Evolutionary conservation across 2,113 vertebrate genomes (phyloP), one percentile per base, ranked within the genome.

Genomic region (Cromileptes altivelis): DNA sequence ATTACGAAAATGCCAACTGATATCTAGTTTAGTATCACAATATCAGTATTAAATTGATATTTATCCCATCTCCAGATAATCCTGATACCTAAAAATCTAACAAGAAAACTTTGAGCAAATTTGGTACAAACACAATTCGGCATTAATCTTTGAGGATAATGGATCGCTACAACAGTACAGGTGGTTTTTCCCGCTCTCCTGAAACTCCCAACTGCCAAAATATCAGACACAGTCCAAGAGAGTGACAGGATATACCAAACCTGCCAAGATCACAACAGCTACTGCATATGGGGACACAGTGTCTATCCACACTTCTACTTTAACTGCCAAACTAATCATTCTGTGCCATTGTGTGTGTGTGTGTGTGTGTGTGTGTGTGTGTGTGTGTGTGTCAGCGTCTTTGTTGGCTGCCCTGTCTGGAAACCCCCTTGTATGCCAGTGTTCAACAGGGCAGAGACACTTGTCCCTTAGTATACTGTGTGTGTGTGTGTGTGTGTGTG

Each of bases 221-320:
- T 62, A 78, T 75, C 37, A 78, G 45, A 75, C n/a, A 57, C n/a
- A 40, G 45, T 78, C 82, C 85, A 86, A 77, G 56, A 77, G 45
- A 80, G 60, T 71, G 86, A 90, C 25, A 69, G 75, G 70, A 80
- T 68, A 10, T 17, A 75, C 21, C 37, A 40, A n/a, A 82, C 37
- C 56, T 72, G 85, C 84, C 88, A 89, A 82, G 37, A 85, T 45
- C 60, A 86, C 75, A 89, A 87, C 88, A 62, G 75, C 70, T 65
- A 75, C 53, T 85, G 70, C 84, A 92, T 85, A 88, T 88, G 86
- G 85, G 85, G 63, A 83, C 78, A 70, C 71, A 30, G 70, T 72
- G 81, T 79, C 82, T 62, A 52, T 87, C 68, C 64, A 73, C 69
- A 76, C 52, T 52, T 47, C 27, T 69, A 56, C 52, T 83, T 62